A percentile compares a stretch with the other conserved stretches of the same genome.
Evolutionary conservation across 2,888 invertebrate genomes (phyloP).

Genomic region (Sinhomidia bicolor): DNA sequence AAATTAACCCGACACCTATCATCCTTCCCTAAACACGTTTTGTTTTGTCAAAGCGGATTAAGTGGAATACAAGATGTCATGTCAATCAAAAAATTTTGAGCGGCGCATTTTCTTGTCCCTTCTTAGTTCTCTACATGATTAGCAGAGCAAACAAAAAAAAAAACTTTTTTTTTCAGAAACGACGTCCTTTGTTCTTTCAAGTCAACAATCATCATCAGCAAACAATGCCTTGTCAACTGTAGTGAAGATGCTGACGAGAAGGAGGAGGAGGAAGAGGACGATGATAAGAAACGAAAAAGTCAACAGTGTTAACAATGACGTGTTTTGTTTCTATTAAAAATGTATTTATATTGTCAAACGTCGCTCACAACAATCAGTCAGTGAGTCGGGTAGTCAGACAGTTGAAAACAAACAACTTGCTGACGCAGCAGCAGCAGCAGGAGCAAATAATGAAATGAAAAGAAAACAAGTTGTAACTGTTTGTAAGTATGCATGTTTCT

Average conservation of each 20-base stretch:
- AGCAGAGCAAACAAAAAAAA: background rate
- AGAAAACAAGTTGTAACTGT: slow-evolving; percentile 39
- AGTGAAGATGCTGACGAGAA: background rate
- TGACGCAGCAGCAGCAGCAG: background rate
- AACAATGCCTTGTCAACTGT: slow-evolving; percentile 23
- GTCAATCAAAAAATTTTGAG: slow-evolving; percentile 25
- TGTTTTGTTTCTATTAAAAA: slow-evolving; percentile 1
- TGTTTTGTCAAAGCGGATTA: background rate
- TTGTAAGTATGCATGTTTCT: slow-evolving; percentile 52
- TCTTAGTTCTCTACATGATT: background rate
- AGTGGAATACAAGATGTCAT: background rate
- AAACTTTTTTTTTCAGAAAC: background rate
- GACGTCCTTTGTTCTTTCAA: background rate
- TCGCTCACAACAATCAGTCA: slow-evolving; percentile 32
- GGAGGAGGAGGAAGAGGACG: background rate
- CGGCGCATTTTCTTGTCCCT: background rate
- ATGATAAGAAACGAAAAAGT: slow-evolving; percentile 11
- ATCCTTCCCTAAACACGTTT: background rate
- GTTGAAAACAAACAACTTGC: background rate
- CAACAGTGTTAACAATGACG: slow-evolving; percentile 2
- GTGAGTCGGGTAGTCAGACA: background rate
- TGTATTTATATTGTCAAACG: slow-evolving; percentile 23
- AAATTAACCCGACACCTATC: background rate
- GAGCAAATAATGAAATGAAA: background rate
- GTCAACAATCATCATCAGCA: background rate